phyloP scores from a whole-genome alignment of 2,888 invertebrate species.

The Ethmia dodecea region DNA sequence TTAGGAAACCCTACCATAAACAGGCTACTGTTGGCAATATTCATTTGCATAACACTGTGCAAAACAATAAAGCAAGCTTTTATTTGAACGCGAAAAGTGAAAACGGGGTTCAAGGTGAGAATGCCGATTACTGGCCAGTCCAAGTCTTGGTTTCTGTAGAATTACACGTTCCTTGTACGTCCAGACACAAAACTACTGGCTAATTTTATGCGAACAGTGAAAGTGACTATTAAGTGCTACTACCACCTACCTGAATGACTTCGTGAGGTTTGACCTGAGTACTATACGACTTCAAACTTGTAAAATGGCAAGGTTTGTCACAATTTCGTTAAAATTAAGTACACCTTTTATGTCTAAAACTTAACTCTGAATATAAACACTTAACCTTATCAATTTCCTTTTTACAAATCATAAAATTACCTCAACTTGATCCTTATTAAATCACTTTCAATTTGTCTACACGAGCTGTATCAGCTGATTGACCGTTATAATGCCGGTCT shows the following conservation, averaged over 20 bases:
- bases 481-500: conserved; percentile 39
- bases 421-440: too few relatives aligned
- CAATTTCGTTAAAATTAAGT: too few relatives aligned
- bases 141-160: conserved; percentile 51
- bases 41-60: conserved; percentile 71
- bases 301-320: too few relatives aligned
- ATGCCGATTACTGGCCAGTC: conserved; percentile 45
- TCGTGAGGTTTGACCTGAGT: too few relatives aligned
- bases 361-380: too few relatives aligned
- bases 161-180: conserved; percentile 45
- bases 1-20: conserved; percentile 65
- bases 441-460: conserved; percentile 18
- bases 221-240: not conserved
- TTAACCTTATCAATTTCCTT: too few relatives aligned
- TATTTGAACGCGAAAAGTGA: conserved; percentile 71
- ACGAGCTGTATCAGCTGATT: conserved; percentile 48
- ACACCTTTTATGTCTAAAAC: too few relatives aligned
- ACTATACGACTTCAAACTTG: too few relatives aligned
- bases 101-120: conserved; percentile 63
- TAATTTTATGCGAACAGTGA: not conserved
- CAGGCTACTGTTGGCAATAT: conserved; percentile 54
- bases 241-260: too few relatives aligned
- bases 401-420: too few relatives aligned
- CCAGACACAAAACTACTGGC: not conserved
- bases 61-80: conserved; percentile 57